A percentile compares a stretch with the other conserved stretches of the same genome.
Evolutionary conservation across 2,888 invertebrate species (phyloP).

Genomic region (Stramonita haemastoma): DNA sequence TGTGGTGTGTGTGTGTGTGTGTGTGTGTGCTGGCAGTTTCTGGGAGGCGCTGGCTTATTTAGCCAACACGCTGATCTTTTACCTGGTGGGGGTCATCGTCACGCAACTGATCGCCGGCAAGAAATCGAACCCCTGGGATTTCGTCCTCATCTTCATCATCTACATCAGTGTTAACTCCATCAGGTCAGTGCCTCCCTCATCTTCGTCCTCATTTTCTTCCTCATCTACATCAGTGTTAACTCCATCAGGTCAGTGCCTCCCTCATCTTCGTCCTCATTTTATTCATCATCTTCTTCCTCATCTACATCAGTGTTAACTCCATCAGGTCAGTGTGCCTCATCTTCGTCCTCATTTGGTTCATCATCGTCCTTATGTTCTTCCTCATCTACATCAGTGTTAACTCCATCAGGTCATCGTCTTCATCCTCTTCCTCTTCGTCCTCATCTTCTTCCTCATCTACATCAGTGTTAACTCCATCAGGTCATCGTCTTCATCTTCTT

Average conservation of each 20-base stretch:
- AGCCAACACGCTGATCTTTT: slow-evolving; percentile 82
- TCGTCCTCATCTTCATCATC: slow-evolving; percentile 79
- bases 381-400: slow-evolving; percentile 64
- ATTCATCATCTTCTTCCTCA: neutral
- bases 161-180: slow-evolving; percentile 76
- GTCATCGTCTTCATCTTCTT: no score
- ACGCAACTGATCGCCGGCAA: slow-evolving; percentile 79
- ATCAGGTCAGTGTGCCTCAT: neutral
- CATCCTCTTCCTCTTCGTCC: no score
- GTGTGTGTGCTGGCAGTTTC: slow-evolving; percentile 70
- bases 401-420: neutral
- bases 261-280: no score
- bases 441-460: slow-evolving; percentile 78
- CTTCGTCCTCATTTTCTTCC: slow-evolving; percentile 77
- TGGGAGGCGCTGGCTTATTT: slow-evolving; percentile 79
- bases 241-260: slow-evolving; percentile 73
- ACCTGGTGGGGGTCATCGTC: slow-evolving; percentile 82
- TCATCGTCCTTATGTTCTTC: neutral
- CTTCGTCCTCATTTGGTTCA: neutral
- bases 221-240: slow-evolving; percentile 76
- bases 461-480: slow-evolving; percentile 76
- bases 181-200: slow-evolving; percentile 63
- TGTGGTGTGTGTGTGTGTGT: neutral
- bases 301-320: neutral
- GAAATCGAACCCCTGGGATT: slow-evolving; percentile 79